Conservation (phyloP, 2,797 vertebrate species). For the Cyclopterus lumpus region DNA sequence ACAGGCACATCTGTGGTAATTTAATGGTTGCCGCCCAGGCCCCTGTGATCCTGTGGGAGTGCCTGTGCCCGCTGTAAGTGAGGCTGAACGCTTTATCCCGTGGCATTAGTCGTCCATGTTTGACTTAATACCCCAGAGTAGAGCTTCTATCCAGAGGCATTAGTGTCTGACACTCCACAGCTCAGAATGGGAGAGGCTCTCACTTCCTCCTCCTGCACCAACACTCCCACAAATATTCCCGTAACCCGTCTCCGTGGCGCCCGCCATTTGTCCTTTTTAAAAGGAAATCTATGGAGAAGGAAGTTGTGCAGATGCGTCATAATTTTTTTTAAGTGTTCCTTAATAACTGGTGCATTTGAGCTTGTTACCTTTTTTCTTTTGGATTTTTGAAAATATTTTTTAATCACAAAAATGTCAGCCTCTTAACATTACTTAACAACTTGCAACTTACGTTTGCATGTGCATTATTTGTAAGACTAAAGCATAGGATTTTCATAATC, state of each 20-base stretch:
- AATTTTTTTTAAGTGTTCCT: too few relatives aligned
- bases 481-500: conserved; percentile 55
- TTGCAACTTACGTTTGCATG: conserved; percentile 1
- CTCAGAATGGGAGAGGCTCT: conserved; percentile 60
- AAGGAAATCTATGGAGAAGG: not conserved
- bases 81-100: conserved; percentile 79
- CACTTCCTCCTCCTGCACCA: conserved; percentile 42
- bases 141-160: conserved; percentile 77
- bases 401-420: not conserved
- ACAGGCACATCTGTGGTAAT: conserved; percentile 67
- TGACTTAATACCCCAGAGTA: conserved; percentile 82
- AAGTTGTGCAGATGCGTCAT: not conserved
- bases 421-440: conserved; percentile 38
- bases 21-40: conserved; percentile 73
- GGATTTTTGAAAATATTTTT: not conserved
- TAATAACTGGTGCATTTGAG: not conserved
- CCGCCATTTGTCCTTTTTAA: conserved; percentile 13
- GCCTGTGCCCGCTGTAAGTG: conserved; percentile 76
- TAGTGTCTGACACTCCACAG: conserved; percentile 75
- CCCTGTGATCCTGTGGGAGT: conserved; percentile 76
- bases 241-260: not conserved
- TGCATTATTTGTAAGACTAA: conserved; percentile 23
- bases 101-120: conserved; percentile 82
- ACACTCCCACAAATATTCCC: conserved; percentile 21
- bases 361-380: not conserved